Percentiles rank a stretch among this genome's conserved stretches.
phyloP scores from a whole-genome alignment of 1,140 invertebrate genomes.

The Monomorium pharaonis region DNA sequence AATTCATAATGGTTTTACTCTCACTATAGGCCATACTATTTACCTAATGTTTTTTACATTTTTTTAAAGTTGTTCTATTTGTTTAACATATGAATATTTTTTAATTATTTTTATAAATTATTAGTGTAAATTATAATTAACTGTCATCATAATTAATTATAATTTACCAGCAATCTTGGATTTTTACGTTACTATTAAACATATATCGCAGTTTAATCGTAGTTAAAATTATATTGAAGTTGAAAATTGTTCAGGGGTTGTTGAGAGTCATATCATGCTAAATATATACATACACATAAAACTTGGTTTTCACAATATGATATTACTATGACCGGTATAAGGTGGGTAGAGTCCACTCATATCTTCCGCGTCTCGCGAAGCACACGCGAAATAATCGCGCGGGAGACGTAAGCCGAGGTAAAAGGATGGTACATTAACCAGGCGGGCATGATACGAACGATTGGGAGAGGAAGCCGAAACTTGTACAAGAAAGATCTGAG shows the following conservation, averaged over 20 bases:
- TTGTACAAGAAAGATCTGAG: slow-evolving; percentile 69
- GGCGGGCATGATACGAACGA: slow-evolving; percentile 55
- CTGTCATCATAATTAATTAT: background rate
- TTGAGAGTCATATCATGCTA: background rate
- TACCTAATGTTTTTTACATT: background rate
- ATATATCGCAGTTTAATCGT: background rate
- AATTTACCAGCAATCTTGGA: background rate
- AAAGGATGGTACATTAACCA: slow-evolving; percentile 71
- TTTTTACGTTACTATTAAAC: background rate
- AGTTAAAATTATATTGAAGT: background rate
- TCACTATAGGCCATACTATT: background rate
- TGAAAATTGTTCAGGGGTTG: background rate
- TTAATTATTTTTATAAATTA: background rate
- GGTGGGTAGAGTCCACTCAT: too few relatives aligned
- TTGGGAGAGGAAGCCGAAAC: slow-evolving; percentile 67
- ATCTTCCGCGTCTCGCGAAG: background rate
- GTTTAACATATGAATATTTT: slow-evolving; percentile 10
- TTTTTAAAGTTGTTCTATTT: background rate
- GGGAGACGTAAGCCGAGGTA: slow-evolving; percentile 62
- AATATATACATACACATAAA: background rate
- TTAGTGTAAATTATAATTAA: too few relatives aligned
- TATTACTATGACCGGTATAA: background rate
- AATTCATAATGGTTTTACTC: slow-evolving; percentile 8
- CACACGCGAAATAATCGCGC: background rate
- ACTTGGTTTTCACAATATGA: background rate